Evolutionary conservation across 2,888 invertebrate genomes (phyloP).

Genomic region (Rhorus exstirpatorius): DNA sequence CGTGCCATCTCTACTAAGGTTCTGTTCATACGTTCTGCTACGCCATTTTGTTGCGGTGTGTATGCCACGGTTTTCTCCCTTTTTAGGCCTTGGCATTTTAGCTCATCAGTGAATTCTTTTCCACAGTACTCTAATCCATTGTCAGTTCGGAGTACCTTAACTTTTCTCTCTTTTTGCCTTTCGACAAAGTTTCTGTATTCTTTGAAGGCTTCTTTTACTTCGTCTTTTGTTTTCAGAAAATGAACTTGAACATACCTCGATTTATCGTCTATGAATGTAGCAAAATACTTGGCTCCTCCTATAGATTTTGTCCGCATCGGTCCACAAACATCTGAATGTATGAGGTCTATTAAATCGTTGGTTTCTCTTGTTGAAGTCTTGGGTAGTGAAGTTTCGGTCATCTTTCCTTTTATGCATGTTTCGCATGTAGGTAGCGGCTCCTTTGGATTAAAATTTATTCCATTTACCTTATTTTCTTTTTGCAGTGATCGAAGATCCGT

Average conservation of each 20-base stretch:
- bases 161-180: conserved; percentile 68
- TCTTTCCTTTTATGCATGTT: conserved; percentile 53
- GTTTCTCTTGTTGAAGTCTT: conserved; percentile 38
- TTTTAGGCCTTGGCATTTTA: too few relatives aligned
- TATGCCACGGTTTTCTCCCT: too few relatives aligned
- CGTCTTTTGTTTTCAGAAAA: conserved; percentile 71
- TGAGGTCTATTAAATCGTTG: conserved; percentile 67
- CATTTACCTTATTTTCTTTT: not conserved
- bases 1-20: conserved; percentile 76
- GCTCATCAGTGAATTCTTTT: too few relatives aligned
- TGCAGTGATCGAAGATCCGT: conserved; percentile 35
- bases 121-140: conserved; percentile 69
- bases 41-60: conserved; percentile 76
- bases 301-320: conserved; percentile 72
- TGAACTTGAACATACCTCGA: conserved; percentile 70
- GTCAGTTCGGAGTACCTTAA: conserved; percentile 70
- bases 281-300: too few relatives aligned
- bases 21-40: conserved; percentile 76
- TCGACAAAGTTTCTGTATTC: too few relatives aligned
- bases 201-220: conserved; percentile 68
- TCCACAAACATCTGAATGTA: too few relatives aligned
- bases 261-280: too few relatives aligned
- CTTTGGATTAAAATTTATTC: conserved; percentile 41
- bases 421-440: conserved; percentile 60
- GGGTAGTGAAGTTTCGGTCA: conserved; percentile 59